Percentiles rank a stretch among this genome's conserved stretches.
These are phyloP conservation scores for Pheosia gnoma DNA, from an alignment of 2,888 invertebrate genomes.

Conservation along the genomic window DNA sequence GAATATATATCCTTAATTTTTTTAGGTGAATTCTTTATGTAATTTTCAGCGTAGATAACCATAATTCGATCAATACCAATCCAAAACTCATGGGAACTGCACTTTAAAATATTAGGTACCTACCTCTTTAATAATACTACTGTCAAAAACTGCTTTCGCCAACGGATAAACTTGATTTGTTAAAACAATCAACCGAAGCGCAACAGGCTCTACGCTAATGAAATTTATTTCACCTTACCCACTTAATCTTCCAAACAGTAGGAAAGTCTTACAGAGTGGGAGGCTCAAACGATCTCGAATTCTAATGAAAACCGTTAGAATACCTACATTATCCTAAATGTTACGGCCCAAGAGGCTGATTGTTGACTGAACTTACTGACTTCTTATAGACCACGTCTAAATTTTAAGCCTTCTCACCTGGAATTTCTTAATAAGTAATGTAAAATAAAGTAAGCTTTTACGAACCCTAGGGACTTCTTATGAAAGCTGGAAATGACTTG, in stretches of 20 bases:
- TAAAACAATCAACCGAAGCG: not conserved
- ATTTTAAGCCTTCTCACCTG: constrained; percentile 9
- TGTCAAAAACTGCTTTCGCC: too few relatives aligned
- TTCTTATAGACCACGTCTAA: constrained; percentile 6
- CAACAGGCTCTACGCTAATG: not conserved
- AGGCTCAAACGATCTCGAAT: not conserved
- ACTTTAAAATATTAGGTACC: too few relatives aligned
- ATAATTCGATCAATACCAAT: too few relatives aligned
- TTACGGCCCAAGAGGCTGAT: not conserved
- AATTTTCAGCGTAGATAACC: too few relatives aligned
- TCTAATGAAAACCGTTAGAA: constrained; percentile 1
- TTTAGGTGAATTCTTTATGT: too few relatives aligned
- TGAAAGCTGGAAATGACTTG: not conserved
- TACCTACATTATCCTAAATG: constrained; percentile 4
- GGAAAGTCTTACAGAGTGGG: not conserved
- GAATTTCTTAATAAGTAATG: too few relatives aligned
- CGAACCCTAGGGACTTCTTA: constrained; percentile 8
- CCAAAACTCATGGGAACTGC: too few relatives aligned
- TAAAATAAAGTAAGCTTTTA: constrained; percentile 26
- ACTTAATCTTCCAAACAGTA: not conserved
- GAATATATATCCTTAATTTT: too few relatives aligned
- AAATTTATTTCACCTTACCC: not conserved
- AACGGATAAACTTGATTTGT: not conserved
- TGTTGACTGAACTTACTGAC: not conserved
- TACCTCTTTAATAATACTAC: too few relatives aligned